Conservation (phyloP, 2,888 invertebrate species). For the Ethmia dodecea region DNA sequence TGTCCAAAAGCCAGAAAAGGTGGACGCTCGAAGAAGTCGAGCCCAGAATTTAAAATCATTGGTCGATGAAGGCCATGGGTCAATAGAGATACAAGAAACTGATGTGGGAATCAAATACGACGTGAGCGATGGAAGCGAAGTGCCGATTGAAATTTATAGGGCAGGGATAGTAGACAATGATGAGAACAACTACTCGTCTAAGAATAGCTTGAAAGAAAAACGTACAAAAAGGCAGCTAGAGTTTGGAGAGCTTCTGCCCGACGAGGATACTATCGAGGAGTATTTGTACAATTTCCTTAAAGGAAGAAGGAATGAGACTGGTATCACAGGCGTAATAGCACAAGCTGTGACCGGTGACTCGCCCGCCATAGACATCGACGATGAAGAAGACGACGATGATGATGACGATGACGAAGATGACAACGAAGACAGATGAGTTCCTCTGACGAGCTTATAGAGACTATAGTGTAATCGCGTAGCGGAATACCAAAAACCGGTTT, state of each 20-base stretch:
- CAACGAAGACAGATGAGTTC: slow-evolving; percentile 1
- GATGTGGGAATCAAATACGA: slow-evolving; percentile 77
- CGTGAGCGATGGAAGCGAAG: slow-evolving; percentile 71
- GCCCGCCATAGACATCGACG: slow-evolving; percentile 38
- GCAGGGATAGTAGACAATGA: slow-evolving; percentile 79
- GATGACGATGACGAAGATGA: slow-evolving; percentile 45
- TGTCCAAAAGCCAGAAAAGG: slow-evolving; percentile 42
- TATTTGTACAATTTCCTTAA: slow-evolving; percentile 58
- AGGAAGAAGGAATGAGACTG: slow-evolving; percentile 53
- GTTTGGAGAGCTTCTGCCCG: slow-evolving; percentile 61
- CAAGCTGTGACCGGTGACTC: slow-evolving; percentile 57
- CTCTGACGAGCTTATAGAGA: no score
- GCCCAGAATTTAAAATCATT: slow-evolving; percentile 57
- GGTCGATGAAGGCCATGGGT: slow-evolving; percentile 61
- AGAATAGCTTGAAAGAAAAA: slow-evolving; percentile 27
- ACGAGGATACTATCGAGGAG: slow-evolving; percentile 61
- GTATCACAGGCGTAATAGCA: slow-evolving; percentile 56
- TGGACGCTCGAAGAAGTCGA: slow-evolving; percentile 40
- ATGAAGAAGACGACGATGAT: slow-evolving; percentile 43
- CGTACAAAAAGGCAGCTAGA: slow-evolving; percentile 53
- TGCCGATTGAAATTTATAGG: slow-evolving; percentile 75
- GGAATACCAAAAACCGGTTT: slow-evolving; percentile 42
- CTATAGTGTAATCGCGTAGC: slow-evolving; percentile 33
- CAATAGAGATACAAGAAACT: slow-evolving; percentile 75
- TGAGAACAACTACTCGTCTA: slow-evolving; percentile 44